phyloP scores from a whole-genome alignment of 2,888 invertebrate species.

The Gymnoscelis rufifasciata region DNA sequence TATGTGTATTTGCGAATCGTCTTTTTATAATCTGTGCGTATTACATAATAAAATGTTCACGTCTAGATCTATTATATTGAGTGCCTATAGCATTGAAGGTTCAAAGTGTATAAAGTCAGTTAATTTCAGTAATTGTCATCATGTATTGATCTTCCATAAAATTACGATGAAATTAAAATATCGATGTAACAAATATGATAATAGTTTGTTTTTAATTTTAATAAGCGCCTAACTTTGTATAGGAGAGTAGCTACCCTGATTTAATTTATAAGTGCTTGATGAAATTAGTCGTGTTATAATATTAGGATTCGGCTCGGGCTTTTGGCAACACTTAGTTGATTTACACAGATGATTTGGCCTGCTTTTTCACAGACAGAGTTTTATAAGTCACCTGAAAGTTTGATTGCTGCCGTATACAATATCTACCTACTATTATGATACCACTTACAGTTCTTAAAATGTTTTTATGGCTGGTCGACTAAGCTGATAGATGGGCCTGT shows the following conservation, averaged over 20 bases:
- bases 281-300: not conserved
- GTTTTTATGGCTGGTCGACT: too few relatives aligned
- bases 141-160: constrained; percentile 80
- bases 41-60: constrained; percentile 70
- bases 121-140: constrained; percentile 77
- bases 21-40: constrained; percentile 72
- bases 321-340: constrained; percentile 38
- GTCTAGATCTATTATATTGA: constrained; percentile 76
- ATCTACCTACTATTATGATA: too few relatives aligned
- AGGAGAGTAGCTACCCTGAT: too few relatives aligned
- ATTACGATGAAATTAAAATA: constrained; percentile 79
- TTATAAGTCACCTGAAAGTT: too few relatives aligned
- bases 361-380: too few relatives aligned
- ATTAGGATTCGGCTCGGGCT: constrained; percentile 14
- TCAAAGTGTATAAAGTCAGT: constrained; percentile 77
- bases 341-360: constrained; percentile 27
- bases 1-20: constrained; percentile 68
- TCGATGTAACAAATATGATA: constrained; percentile 72
- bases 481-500: too few relatives aligned
- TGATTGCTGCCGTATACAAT: too few relatives aligned
- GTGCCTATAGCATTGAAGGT: constrained; percentile 78
- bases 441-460: too few relatives aligned
- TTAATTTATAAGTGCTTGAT: not conserved
- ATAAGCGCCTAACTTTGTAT: too few relatives aligned
- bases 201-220: constrained; percentile 57